These are phyloP conservation scores for Arnoldichthys spilopterus DNA, from an alignment of 2,797 vertebrate species.

Conservation along the genomic window DNA sequence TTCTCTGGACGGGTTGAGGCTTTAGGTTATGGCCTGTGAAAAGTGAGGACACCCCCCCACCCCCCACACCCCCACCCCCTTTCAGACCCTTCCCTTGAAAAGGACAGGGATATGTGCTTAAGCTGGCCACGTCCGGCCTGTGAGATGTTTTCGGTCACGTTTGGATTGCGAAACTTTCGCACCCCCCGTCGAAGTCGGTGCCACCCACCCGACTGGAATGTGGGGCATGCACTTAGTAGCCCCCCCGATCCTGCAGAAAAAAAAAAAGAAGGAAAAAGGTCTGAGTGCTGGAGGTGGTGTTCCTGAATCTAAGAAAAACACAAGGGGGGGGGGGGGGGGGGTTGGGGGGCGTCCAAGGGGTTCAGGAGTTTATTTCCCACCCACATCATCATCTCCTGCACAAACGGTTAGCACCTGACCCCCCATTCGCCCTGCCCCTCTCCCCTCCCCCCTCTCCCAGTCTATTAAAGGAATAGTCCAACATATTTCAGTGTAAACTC, in stretches of 20 bases:
- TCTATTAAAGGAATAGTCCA: background rate
- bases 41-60: too few species aligned
- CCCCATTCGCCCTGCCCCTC: background rate
- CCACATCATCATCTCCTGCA: constrained; percentile 59
- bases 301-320: constrained; percentile 60
- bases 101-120: background rate
- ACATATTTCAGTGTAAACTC: background rate
- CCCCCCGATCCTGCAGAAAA: constrained; percentile 71
- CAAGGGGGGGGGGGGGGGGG: constrained; percentile 50
- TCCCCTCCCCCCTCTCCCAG: background rate
- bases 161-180: constrained; percentile 65
- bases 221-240: constrained; percentile 87
- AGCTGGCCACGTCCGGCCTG: background rate
- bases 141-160: constrained; percentile 60
- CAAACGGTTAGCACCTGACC: background rate
- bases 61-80: too few species aligned
- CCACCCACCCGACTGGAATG: constrained; percentile 94
- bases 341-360: constrained; percentile 30
- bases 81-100: background rate
- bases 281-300: constrained; percentile 66
- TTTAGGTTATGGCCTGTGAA: too few species aligned
- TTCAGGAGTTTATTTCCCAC: constrained; percentile 55
- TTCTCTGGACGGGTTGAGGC: too few species aligned
- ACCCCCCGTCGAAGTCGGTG: constrained; percentile 68
- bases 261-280: background rate